Conservation (phyloP, 2,113 vertebrate species). For the Macquaria australasica region DNA sequence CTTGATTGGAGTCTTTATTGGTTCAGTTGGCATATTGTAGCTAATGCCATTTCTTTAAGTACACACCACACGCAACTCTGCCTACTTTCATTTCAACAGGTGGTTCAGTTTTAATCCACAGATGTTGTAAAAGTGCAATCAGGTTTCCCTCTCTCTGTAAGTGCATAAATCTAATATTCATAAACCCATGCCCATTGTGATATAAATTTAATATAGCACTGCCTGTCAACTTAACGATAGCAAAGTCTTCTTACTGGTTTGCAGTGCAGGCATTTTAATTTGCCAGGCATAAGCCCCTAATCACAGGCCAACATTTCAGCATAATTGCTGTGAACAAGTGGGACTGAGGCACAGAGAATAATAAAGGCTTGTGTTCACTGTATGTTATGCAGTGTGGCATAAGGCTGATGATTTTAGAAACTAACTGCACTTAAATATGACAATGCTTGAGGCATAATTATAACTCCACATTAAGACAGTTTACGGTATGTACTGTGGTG, state of each 20-base stretch:
- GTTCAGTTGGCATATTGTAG: conserved; percentile 27
- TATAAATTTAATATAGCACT: conserved; percentile 70
- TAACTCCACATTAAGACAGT: conserved; percentile 9
- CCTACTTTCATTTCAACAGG: conserved; percentile 25
- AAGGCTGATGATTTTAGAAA: conserved; percentile 34
- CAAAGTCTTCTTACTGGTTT: conserved; percentile 61
- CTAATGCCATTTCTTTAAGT: conserved; percentile 10
- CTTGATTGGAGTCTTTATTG: conserved; percentile 25
- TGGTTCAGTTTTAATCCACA: conserved; percentile 51
- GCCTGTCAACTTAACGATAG: conserved; percentile 58
- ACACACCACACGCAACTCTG: neutral
- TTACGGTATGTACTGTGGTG: conserved; percentile 10
- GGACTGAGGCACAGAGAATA: conserved; percentile 31
- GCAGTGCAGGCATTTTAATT: conserved; percentile 68
- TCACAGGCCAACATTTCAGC: conserved; percentile 69
- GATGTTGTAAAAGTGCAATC: conserved; percentile 60
- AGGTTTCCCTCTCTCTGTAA: conserved; percentile 52
- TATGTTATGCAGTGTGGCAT: conserved; percentile 37
- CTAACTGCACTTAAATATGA: conserved; percentile 45
- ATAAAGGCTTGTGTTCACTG: conserved; percentile 35
- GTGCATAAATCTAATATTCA: conserved; percentile 74
- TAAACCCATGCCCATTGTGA: conserved; percentile 60
- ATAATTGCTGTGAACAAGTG: conserved; percentile 64
- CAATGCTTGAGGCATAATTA: conserved; percentile 27
- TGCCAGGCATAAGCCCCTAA: conserved; percentile 55